phyloP scores from a whole-genome alignment of 2,888 invertebrate genomes.

The Tinea semifulvella region DNA sequence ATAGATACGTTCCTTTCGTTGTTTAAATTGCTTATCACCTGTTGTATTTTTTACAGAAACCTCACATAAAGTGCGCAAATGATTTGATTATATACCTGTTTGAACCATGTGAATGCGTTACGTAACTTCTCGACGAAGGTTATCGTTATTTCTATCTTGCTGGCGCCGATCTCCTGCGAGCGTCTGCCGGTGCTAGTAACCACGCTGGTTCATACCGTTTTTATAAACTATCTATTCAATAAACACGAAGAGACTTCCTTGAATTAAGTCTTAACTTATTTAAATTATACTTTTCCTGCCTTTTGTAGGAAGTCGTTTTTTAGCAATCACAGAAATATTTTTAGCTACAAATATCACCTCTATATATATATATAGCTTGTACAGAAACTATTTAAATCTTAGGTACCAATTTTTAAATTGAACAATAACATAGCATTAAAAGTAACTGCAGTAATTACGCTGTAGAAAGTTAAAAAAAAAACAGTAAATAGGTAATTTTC shows the following conservation, averaged over 20 bases:
- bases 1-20: background rate
- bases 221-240: background rate
- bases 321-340: too few relatives aligned
- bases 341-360: too few relatives aligned
- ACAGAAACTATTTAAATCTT: too few relatives aligned
- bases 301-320: background rate
- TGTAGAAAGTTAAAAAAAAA: too few relatives aligned
- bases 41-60: background rate
- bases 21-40: background rate
- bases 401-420: too few relatives aligned
- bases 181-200: constrained; percentile 1
- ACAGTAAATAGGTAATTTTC: too few relatives aligned
- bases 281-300: constrained; percentile 4
- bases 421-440: too few relatives aligned
- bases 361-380: too few relatives aligned
- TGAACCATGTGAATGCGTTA: constrained; percentile 17
- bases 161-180: constrained; percentile 21
- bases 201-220: background rate
- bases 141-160: constrained; percentile 26
- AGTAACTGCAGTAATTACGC: too few relatives aligned
- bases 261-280: background rate
- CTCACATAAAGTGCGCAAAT: background rate
- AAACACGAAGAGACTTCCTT: background rate
- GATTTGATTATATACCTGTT: constrained; percentile 8
- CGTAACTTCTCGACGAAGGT: constrained; percentile 25